Conservation (phyloP, 2,113 vertebrate genomes). For the Misgurnus anguillicaudatus region DNA sequence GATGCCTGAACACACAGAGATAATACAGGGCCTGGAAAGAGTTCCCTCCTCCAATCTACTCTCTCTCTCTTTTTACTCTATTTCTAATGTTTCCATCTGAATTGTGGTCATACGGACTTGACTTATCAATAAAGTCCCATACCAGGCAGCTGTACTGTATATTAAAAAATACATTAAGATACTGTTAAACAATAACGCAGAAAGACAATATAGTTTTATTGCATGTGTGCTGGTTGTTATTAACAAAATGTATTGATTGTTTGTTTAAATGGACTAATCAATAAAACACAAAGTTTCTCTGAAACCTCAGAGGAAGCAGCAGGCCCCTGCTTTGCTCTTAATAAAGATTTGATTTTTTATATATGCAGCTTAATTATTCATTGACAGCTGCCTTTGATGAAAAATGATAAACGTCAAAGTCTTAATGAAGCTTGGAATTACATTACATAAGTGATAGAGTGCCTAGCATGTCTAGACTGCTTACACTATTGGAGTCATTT, state of each 20-base stretch:
- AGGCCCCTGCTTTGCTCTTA: slow-evolving; percentile 56
- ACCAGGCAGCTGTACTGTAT: too few relatives aligned
- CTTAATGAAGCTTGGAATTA: slow-evolving; percentile 81
- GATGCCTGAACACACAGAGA: slow-evolving; percentile 61
- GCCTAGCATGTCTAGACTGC: slow-evolving; percentile 76
- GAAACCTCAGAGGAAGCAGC: slow-evolving; percentile 55
- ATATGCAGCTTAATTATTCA: slow-evolving; percentile 78
- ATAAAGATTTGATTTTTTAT: slow-evolving; percentile 73
- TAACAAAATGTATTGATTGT: neutral
- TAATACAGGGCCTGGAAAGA: slow-evolving; percentile 50
- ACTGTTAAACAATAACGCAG: too few relatives aligned
- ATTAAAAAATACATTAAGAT: too few relatives aligned
- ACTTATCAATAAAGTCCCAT: too few relatives aligned
- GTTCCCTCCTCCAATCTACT: slow-evolving; percentile 23
- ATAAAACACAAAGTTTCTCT: neutral
- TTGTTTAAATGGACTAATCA: neutral
- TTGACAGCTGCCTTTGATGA: slow-evolving; percentile 79
- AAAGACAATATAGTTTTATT: neutral
- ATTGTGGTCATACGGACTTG: too few relatives aligned
- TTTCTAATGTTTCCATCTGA: slow-evolving; percentile 23
- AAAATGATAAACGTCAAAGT: slow-evolving; percentile 80
- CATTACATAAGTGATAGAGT: slow-evolving; percentile 78
- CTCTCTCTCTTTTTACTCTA: slow-evolving; percentile 18
- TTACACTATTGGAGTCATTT: slow-evolving; percentile 65
- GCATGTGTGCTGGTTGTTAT: neutral